A percentile compares a stretch with the other conserved stretches of the same genome.
Evolutionary conservation across 2,113 vertebrate genomes (phyloP).

Genomic region (Sphaerodactylus townsendi): DNA sequence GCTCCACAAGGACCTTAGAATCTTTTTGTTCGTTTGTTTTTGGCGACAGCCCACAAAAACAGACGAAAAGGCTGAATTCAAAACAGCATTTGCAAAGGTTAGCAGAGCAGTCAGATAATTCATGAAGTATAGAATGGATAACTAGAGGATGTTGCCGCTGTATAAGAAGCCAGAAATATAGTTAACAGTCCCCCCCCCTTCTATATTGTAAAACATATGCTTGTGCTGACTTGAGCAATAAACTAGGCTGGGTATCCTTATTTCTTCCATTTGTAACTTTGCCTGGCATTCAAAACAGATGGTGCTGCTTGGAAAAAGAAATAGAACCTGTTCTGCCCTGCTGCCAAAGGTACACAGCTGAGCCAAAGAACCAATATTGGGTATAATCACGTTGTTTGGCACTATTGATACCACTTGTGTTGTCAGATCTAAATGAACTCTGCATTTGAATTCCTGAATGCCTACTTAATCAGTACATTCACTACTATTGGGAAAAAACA

Average conservation of each 20-base stretch:
- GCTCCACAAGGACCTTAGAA: background rate
- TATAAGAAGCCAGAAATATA: background rate
- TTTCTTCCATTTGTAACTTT: constrained; percentile 29
- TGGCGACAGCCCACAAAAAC: background rate
- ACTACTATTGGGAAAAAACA: background rate
- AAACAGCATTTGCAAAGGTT: background rate
- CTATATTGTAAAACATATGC: constrained; percentile 15
- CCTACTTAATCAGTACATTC: constrained; percentile 31
- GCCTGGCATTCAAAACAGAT: constrained; percentile 27
- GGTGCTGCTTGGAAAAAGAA: constrained; percentile 18
- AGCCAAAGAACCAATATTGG: background rate
- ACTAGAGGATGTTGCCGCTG: background rate
- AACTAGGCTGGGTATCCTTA: background rate
- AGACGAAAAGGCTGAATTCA: background rate
- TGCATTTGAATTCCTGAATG: constrained; percentile 5
- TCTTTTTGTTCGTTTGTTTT: background rate
- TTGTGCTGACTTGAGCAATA: background rate
- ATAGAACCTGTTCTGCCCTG: background rate
- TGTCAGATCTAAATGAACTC: background rate
- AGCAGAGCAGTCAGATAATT: background rate
- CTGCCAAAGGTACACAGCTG: background rate
- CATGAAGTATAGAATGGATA: background rate
- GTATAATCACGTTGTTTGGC: background rate
- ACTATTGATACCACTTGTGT: background rate
- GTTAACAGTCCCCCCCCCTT: background rate